Evolutionary conservation across 2,888 invertebrate genomes (phyloP).

Genomic region (Campoplex nolae): DNA sequence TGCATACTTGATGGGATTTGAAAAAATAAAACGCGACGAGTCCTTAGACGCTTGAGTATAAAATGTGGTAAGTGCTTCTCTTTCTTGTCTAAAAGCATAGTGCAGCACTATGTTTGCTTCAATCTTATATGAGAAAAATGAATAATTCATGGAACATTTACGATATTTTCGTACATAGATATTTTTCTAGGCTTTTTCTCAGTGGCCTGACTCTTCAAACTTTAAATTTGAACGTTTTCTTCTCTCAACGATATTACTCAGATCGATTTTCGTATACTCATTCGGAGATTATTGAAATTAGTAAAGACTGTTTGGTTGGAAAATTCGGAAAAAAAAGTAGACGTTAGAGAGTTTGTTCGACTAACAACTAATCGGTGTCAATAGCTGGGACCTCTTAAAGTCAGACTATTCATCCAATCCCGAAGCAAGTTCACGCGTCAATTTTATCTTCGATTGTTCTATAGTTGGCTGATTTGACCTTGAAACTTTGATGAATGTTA

Average conservation of each 20-base stretch:
- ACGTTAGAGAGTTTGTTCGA: not conserved
- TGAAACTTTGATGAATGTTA: not conserved
- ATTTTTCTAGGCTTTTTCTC: not conserved
- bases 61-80: conserved; percentile 8
- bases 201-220: not conserved
- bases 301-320: too few relatives aligned
- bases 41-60: not conserved
- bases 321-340: not conserved
- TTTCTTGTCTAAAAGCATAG: conserved; percentile 7
- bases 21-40: not conserved
- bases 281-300: too few relatives aligned
- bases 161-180: not conserved
- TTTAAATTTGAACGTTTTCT: not conserved
- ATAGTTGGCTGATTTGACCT: not conserved
- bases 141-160: not conserved
- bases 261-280: too few relatives aligned
- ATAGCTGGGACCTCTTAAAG: conserved; percentile 1
- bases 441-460: conserved; percentile 7
- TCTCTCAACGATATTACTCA: not conserved
- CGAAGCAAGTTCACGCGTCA: conserved; percentile 19
- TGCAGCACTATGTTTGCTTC: conserved; percentile 12
- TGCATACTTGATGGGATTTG: not conserved
- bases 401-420: conserved; percentile 16
- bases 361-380: conserved; percentile 5
- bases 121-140: not conserved